These are phyloP conservation scores for Anthopleura xanthogrammica DNA, from an alignment of 92 coral and sea anemone species.

Conservation along the genomic window DNA sequence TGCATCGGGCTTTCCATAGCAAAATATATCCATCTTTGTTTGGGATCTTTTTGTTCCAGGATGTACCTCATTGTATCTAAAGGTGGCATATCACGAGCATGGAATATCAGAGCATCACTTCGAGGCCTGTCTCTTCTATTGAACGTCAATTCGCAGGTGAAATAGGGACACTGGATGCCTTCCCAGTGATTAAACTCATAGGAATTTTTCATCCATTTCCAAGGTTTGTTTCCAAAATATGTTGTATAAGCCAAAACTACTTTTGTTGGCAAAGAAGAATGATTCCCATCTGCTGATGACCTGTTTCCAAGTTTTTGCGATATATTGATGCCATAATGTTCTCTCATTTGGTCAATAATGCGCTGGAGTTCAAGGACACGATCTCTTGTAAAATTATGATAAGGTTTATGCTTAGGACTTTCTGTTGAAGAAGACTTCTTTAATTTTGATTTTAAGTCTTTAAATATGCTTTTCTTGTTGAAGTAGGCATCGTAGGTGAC, in stretches of 20 bases:
- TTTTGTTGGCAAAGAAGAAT: conserved; percentile 14
- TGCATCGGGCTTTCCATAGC: conserved; percentile 71
- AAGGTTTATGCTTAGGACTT: neutral
- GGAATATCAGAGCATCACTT: conserved; percentile 79
- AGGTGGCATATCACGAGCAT: conserved; percentile 72
- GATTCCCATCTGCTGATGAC: neutral
- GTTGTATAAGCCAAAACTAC: conserved; percentile 66
- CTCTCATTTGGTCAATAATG: neutral
- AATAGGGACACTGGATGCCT: conserved; percentile 47
- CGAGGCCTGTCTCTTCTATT: conserved; percentile 33
- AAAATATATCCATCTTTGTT: conserved; percentile 76
- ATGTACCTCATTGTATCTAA: conserved; percentile 35
- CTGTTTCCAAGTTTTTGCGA: neutral
- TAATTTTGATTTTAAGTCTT: neutral
- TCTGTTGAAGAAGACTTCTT: neutral
- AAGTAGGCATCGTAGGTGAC: neutral
- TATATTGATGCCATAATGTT: neutral
- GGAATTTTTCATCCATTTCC: conserved; percentile 61
- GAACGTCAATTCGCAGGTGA: conserved; percentile 66
- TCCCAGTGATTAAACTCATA: conserved; percentile 69
- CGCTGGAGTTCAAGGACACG: neutral
- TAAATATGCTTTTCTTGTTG: conserved; percentile 7
- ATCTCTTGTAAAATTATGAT: neutral
- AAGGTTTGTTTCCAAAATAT: conserved; percentile 59
- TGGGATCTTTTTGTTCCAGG: conserved; percentile 21